Conservation (phyloP, 2,113 vertebrate species). For the Hemichromis elongatus region DNA sequence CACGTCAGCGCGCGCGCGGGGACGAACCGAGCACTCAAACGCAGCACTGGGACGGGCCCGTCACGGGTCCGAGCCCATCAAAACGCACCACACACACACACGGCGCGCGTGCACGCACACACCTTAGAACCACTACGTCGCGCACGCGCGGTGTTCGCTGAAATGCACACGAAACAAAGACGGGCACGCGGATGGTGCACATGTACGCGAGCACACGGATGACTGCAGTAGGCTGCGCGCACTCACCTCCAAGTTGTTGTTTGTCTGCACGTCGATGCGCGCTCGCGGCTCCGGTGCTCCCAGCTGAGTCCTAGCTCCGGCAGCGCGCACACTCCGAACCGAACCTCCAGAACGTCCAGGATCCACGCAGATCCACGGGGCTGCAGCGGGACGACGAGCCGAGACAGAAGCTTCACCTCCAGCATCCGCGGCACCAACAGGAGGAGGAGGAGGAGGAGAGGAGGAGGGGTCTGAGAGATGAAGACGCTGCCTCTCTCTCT, state of each 20-base stretch:
- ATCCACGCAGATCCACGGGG: neutral
- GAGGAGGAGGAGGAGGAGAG: neutral
- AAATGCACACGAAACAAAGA: neutral
- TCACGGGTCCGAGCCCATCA: neutral
- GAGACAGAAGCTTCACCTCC: slow-evolving; percentile 24
- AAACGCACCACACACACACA: neutral
- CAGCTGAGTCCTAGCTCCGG: neutral
- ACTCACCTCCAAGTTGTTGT: slow-evolving; percentile 25
- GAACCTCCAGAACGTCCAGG: neutral
- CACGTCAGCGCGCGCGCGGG: neutral
- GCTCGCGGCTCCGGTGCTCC: neutral
- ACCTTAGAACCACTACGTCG: neutral
- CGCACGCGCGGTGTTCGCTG: neutral
- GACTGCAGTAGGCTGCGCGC: neutral
- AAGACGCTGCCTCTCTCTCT: slow-evolving; percentile 17
- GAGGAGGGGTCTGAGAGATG: slow-evolving; percentile 17
- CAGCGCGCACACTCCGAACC: neutral
- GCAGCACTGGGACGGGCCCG: neutral
- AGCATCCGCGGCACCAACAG: slow-evolving; percentile 27
- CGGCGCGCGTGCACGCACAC: neutral
- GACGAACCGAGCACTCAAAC: neutral
- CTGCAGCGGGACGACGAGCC: slow-evolving; percentile 8
- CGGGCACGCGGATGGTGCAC: neutral
- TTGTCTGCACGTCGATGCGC: neutral
- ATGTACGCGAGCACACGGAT: neutral